These are phyloP conservation scores for Leontopithecus rosalia DNA, from an alignment of 2,797 vertebrate genomes.

Conservation along the genomic window DNA sequence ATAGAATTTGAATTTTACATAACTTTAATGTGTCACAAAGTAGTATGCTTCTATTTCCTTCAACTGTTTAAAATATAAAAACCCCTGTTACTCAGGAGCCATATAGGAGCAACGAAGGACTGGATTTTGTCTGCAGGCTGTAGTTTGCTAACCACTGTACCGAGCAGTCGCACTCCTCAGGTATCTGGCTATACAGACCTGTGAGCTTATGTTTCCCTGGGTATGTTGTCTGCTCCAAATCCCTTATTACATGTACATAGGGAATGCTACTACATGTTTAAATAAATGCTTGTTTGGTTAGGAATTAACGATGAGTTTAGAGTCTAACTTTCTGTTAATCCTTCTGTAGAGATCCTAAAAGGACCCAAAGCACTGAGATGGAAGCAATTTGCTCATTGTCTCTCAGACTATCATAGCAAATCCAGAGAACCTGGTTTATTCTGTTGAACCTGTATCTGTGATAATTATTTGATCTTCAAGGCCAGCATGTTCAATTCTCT, in stretches of 20 bases:
- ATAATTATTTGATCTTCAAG: not conserved
- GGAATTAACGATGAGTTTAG: not conserved
- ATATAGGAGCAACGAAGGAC: not conserved
- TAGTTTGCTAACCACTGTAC: not conserved
- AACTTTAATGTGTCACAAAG: slow-evolving; percentile 30
- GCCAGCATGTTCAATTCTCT: not conserved
- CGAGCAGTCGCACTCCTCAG: not conserved
- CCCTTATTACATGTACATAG: not conserved
- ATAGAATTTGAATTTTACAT: not conserved
- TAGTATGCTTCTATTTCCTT: not conserved
- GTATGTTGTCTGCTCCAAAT: not conserved
- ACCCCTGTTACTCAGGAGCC: not conserved
- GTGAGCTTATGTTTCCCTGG: not conserved
- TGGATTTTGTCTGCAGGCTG: not conserved
- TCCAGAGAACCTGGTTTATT: not conserved
- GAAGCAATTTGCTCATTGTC: not conserved
- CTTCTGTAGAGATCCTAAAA: not conserved
- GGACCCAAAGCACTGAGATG: not conserved
- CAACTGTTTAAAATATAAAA: not conserved
- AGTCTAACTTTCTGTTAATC: not conserved
- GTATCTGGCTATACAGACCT: not conserved
- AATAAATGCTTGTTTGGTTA: not conserved
- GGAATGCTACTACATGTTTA: not conserved
- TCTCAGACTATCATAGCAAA: not conserved
- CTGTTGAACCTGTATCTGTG: not conserved